Percentiles rank a stretch among this genome's conserved stretches.
phyloP scores from a whole-genome alignment of 2,113 vertebrate genomes.

The Pipra filicauda region DNA sequence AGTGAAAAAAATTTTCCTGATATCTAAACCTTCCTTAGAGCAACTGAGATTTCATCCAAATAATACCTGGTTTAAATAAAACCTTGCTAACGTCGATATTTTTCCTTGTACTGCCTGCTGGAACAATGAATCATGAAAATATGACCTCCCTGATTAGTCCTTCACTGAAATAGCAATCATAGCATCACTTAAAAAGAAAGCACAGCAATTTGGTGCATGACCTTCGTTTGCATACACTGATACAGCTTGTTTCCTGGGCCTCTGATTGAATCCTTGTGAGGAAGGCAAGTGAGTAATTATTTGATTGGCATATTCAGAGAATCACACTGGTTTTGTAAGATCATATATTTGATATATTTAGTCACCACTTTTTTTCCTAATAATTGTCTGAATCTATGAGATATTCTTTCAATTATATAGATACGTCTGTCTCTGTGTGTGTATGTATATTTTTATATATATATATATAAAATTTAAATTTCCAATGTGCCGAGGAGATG shows the following conservation, averaged over 20 bases:
- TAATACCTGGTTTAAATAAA: neutral
- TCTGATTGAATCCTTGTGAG: neutral
- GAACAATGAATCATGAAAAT: conserved; percentile 49
- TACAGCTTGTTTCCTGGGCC: neutral
- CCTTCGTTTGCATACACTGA: neutral
- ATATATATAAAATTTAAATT: neutral
- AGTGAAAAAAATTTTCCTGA: neutral
- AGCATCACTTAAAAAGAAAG: neutral
- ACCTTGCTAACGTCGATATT: neutral
- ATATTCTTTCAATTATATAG: neutral
- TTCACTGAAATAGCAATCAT: neutral
- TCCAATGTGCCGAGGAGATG: neutral
- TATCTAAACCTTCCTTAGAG: neutral
- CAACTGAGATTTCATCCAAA: neutral
- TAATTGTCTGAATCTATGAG: neutral
- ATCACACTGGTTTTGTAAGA: neutral
- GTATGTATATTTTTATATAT: accelerated
- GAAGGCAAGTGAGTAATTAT: neutral
- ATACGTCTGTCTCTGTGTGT: neutral
- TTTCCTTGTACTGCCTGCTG: conserved; percentile 6
- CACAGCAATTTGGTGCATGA: neutral
- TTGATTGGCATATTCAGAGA: neutral
- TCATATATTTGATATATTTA: neutral
- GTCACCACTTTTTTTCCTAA: neutral
- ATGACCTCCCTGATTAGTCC: neutral